A percentile compares a stretch with the other conserved stretches of the same genome.
Evolutionary conservation across 2,113 vertebrate species (phyloP).

Genomic region (Datnioides undecimradiatus): DNA sequence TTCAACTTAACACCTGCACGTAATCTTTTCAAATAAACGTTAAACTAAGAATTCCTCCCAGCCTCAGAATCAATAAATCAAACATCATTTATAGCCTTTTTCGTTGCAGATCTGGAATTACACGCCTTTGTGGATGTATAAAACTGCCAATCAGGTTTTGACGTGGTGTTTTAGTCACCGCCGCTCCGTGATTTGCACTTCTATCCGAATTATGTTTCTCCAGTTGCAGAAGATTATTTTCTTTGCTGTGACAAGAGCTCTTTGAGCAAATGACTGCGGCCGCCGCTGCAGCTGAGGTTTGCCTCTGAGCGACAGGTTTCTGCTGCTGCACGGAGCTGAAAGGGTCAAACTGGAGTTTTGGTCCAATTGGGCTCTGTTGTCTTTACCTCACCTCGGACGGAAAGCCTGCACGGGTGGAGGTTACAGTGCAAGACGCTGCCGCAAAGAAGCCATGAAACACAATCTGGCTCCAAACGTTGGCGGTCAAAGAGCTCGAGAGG

Average conservation of each 20-base stretch:
- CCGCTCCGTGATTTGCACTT: constrained; percentile 1
- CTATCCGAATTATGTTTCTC: constrained; percentile 38
- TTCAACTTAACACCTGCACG: constrained; percentile 1
- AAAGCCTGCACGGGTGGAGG: too few species aligned
- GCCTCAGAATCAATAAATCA: constrained; percentile 41
- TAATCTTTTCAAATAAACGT: constrained; percentile 23
- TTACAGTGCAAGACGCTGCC: neutral
- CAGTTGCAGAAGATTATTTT: constrained; percentile 54
- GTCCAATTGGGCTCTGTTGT: constrained; percentile 50
- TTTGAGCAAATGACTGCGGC: neutral
- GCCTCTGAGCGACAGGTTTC: constrained; percentile 20
- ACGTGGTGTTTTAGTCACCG: constrained; percentile 24
- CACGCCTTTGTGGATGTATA: neutral
- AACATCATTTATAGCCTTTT: constrained; percentile 16
- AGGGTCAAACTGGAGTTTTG: constrained; percentile 26
- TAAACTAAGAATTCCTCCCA: neutral
- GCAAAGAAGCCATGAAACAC: neutral
- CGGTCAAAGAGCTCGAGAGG: constrained; percentile 3
- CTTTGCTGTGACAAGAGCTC: constrained; percentile 34
- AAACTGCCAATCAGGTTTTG: constrained; percentile 26
- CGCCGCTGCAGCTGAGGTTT: constrained; percentile 25
- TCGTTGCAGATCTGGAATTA: neutral
- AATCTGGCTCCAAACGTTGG: constrained; percentile 15
- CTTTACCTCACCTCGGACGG: constrained; percentile 40
- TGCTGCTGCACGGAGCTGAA: constrained; percentile 10